Evolutionary conservation across 2,888 invertebrate species (phyloP).

Genomic region (Lochmaea capreae): DNA sequence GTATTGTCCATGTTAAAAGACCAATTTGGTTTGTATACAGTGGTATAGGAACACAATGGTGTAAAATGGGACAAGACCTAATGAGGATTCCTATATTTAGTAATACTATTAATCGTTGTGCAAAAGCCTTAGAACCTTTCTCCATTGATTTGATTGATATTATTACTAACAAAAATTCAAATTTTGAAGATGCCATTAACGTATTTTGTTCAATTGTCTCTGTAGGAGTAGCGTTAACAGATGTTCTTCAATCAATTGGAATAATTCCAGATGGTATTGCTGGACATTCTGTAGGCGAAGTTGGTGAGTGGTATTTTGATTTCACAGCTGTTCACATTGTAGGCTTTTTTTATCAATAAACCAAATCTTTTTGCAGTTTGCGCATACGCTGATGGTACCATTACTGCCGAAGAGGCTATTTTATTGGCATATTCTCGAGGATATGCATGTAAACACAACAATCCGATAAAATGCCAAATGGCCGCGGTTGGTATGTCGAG

Average conservation of each 20-base stretch:
- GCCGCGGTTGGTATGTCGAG: conserved; percentile 76
- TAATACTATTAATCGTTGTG: conserved; percentile 68
- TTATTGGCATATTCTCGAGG: conserved; percentile 72
- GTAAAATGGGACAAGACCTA: conserved; percentile 72
- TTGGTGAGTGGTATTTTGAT: conserved; percentile 66
- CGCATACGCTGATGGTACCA: conserved; percentile 73
- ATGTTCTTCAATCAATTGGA: conserved; percentile 80
- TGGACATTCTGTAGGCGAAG: conserved; percentile 95
- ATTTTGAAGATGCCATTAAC: conserved; percentile 69
- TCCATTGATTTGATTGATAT: conserved; percentile 69
- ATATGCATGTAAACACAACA: conserved; percentile 62
- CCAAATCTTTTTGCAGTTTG: conserved; percentile 60
- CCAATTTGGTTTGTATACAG: conserved; percentile 76
- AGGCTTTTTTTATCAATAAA: neutral
- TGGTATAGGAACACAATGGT: conserved; percentile 78
- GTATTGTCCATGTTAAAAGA: conserved; percentile 44
- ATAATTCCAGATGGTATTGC: conserved; percentile 93
- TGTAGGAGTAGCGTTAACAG: conserved; percentile 96
- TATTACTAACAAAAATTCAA: conserved; percentile 65
- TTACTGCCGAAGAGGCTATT: conserved; percentile 72
- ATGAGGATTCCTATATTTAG: conserved; percentile 71
- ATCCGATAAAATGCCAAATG: conserved; percentile 45
- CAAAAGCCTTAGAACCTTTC: conserved; percentile 66
- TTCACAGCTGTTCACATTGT: neutral
- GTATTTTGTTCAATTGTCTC: conserved; percentile 87